phyloP scores from a whole-genome alignment of 2,113 vertebrate species.

The Heterocephalus glaber region DNA sequence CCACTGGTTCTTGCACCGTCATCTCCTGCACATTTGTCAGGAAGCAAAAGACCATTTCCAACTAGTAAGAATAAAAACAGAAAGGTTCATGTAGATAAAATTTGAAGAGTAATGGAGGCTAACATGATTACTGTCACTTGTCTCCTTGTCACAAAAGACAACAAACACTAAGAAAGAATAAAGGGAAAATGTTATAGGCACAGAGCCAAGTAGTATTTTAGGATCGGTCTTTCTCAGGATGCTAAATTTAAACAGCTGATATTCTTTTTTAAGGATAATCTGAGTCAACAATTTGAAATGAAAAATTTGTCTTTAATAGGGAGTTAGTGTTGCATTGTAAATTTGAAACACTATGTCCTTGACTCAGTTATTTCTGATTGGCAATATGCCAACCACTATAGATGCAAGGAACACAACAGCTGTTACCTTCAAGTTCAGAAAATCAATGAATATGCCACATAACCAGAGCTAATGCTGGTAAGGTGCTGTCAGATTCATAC shows the following conservation, averaged over 20 bases:
- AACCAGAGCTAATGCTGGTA: neutral
- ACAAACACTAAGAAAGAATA: slow-evolving; percentile 64
- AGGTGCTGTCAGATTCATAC: neutral
- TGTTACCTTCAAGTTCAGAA: neutral
- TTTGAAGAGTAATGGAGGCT: neutral
- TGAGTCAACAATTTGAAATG: slow-evolving; percentile 74
- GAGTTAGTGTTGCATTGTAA: slow-evolving; percentile 40
- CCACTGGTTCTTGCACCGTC: slow-evolving; percentile 27
- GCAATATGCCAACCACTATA: slow-evolving; percentile 5
- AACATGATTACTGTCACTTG: slow-evolving; percentile 37
- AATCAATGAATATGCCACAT: neutral
- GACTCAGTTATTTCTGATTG: slow-evolving; percentile 61
- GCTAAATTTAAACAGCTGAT: slow-evolving; percentile 74
- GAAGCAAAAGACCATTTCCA: slow-evolving; percentile 29
- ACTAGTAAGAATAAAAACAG: slow-evolving; percentile 33
- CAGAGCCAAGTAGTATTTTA: slow-evolving; percentile 69
- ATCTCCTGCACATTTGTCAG: slow-evolving; percentile 48
- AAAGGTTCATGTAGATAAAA: slow-evolving; percentile 41
- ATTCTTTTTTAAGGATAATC: slow-evolving; percentile 65
- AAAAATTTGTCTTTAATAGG: slow-evolving; percentile 50
- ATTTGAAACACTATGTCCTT: slow-evolving; percentile 48
- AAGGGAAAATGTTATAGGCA: slow-evolving; percentile 60
- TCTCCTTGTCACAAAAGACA: slow-evolving; percentile 53
- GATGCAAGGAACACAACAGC: neutral
- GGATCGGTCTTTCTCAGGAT: slow-evolving; percentile 71